These are phyloP conservation scores for Dendroctonus ponderosae DNA, from an alignment of 1,140 invertebrate species.

Conservation along the genomic window DNA sequence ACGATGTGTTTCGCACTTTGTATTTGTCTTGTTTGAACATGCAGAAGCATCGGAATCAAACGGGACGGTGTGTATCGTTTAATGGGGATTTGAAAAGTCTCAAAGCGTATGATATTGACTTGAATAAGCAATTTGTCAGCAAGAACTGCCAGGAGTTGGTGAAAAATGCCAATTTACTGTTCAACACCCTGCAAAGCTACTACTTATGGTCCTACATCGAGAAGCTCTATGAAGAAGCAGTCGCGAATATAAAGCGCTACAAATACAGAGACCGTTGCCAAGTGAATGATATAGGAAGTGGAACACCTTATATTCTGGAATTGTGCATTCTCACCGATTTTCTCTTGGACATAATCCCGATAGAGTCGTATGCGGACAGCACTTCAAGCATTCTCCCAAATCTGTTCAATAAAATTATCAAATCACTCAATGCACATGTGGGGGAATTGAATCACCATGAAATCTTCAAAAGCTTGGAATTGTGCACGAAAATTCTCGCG, in stretches of 20 bases:
- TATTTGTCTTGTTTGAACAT: constrained; percentile 49
- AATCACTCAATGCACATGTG: constrained; percentile 60
- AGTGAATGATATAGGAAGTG: constrained; percentile 58
- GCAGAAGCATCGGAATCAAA: constrained; percentile 44
- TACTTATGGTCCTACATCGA: constrained; percentile 87
- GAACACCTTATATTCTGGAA: constrained; percentile 62
- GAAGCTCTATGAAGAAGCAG: constrained; percentile 64
- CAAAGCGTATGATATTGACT: constrained; percentile 42
- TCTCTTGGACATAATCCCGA: constrained; percentile 73
- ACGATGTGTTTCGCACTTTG: constrained; percentile 75
- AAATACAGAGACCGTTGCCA: constrained; percentile 47
- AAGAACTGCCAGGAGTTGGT: constrained; percentile 60
- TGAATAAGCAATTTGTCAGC: constrained; percentile 45
- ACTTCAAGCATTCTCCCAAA: constrained; percentile 77
- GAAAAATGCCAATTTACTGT: constrained; percentile 83
- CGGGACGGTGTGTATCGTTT: constrained; percentile 47
- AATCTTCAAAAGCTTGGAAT: constrained; percentile 61
- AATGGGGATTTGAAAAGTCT: constrained; percentile 48
- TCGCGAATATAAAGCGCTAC: constrained; percentile 43
- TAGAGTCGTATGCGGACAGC: constrained; percentile 78
- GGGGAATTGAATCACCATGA: constrained; percentile 62
- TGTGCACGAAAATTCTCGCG: constrained; percentile 75
- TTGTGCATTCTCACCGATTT: constrained; percentile 75
- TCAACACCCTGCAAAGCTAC: constrained; percentile 79
- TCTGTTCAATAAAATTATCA: constrained; percentile 67